phyloP scores from a whole-genome alignment of 2,797 vertebrate genomes.

The Onychomys leucogaster region DNA sequence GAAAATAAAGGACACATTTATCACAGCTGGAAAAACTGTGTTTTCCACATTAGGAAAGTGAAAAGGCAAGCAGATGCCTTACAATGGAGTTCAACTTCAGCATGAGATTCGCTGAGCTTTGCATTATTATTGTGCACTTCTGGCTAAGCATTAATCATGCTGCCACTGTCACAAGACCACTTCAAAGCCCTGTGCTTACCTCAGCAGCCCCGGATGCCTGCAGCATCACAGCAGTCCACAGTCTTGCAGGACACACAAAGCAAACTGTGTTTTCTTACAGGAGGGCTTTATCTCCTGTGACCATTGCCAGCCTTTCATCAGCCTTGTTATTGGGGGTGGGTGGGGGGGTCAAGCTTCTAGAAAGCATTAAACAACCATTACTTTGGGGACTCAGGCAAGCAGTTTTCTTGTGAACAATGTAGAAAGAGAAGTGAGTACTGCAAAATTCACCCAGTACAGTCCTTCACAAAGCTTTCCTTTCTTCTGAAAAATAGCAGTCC shows the following conservation, averaged over 20 bases:
- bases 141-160: slow-evolving; percentile 80
- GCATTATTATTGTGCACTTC: not conserved
- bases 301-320: slow-evolving; percentile 76
- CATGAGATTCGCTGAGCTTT: slow-evolving; percentile 79
- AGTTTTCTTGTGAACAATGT: slow-evolving; percentile 74
- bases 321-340: slow-evolving; percentile 70
- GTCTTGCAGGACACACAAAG: slow-evolving; percentile 73
- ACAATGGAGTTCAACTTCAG: slow-evolving; percentile 75
- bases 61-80: slow-evolving; percentile 82
- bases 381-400: slow-evolving; percentile 74
- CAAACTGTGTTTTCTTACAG: slow-evolving; percentile 80
- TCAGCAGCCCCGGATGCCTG: slow-evolving; percentile 65
- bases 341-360: slow-evolving; percentile 62
- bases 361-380: slow-evolving; percentile 72
- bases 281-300: slow-evolving; percentile 68
- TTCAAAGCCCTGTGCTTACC: slow-evolving; percentile 76
- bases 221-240: slow-evolving; percentile 48
- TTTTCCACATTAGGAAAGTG: slow-evolving; percentile 79
- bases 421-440: slow-evolving; percentile 70
- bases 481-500: slow-evolving; percentile 81
- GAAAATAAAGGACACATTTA: slow-evolving; percentile 74
- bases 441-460: slow-evolving; percentile 16
- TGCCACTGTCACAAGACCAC: slow-evolving; percentile 71
- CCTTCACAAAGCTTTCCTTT: slow-evolving; percentile 79
- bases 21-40: slow-evolving; percentile 84